A percentile compares a stretch with the other conserved stretches of the same genome.
phyloP scores from a whole-genome alignment of 2,888 invertebrate species.

The Portevinia maculata region DNA sequence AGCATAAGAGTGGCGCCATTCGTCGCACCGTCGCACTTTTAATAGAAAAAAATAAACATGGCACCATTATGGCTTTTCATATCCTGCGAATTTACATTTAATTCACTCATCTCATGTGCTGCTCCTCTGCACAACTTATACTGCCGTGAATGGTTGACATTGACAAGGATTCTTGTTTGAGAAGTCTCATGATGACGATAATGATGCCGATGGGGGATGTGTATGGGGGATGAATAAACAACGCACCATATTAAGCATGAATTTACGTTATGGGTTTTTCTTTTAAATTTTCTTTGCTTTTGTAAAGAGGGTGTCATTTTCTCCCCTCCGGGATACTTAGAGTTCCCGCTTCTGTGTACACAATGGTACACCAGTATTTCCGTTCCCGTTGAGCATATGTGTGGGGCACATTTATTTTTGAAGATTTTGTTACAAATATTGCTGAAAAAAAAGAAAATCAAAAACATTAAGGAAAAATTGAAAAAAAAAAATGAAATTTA shows the following conservation, averaged over 20 bases:
- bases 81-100: conserved; percentile 74
- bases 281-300: conserved; percentile 30
- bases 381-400: conserved; percentile 44
- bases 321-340: conserved; percentile 70
- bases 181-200: conserved; percentile 73
- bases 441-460: conserved; percentile 32
- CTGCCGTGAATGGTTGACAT: conserved; percentile 63
- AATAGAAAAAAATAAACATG: conserved; percentile 55
- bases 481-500: conserved; percentile 31
- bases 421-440: conserved; percentile 72
- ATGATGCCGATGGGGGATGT: conserved; percentile 69
- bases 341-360: conserved; percentile 43
- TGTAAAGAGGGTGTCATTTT: conserved; percentile 68
- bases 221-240: conserved; percentile 68
- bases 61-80: conserved; percentile 73
- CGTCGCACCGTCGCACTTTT: conserved; percentile 72
- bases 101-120: conserved; percentile 70
- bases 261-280: conserved; percentile 70
- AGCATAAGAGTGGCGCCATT: conserved; percentile 78
- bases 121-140: conserved; percentile 22
- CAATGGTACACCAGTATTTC: conserved; percentile 64
- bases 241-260: conserved; percentile 73
- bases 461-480: conserved; percentile 18
- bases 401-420: conserved; percentile 57
- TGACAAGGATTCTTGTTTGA: conserved; percentile 73